Evolutionary conservation across 30 jellyfish, hydroid and myxozoan species (phyloP).

Genomic region (Hydractinia echinata): DNA sequence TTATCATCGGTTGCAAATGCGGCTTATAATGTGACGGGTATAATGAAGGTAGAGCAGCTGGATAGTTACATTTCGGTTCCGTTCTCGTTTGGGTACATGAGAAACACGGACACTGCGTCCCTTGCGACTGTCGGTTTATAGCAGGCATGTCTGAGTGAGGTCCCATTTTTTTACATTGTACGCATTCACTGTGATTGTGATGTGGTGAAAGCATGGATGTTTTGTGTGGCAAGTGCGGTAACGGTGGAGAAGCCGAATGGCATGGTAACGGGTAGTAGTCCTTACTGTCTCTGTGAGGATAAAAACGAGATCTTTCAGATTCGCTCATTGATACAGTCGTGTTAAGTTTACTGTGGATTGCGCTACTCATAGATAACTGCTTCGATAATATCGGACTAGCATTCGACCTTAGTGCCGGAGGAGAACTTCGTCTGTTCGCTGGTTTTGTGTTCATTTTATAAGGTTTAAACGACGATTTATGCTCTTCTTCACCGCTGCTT

Average conservation of each 20-base stretch:
- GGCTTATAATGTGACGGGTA: slow-evolving; percentile 2
- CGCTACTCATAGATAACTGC: slow-evolving; percentile 37
- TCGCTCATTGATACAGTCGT: slow-evolving; percentile 50
- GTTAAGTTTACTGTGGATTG: slow-evolving; percentile 15
- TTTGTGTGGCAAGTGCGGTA: slow-evolving; percentile 8
- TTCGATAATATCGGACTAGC: slow-evolving; percentile 35
- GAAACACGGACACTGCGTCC: slow-evolving; percentile 56
- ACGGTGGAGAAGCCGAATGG: background rate
- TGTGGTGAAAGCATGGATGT: slow-evolving; percentile 40
- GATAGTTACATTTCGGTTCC: slow-evolving; percentile 28
- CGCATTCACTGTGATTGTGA: slow-evolving; percentile 43
- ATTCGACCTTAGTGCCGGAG: slow-evolving; percentile 53
- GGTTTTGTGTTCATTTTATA: slow-evolving; percentile 56
- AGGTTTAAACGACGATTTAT: slow-evolving; percentile 88
- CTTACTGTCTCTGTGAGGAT: slow-evolving; percentile 15
- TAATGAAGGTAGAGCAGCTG: slow-evolving; percentile 42
- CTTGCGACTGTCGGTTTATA: background rate
- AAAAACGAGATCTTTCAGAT: slow-evolving; percentile 36
- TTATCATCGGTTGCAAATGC: slow-evolving; percentile 27
- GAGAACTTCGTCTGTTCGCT: slow-evolving; percentile 31
- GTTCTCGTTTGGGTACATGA: slow-evolving; percentile 62
- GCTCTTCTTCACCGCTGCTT: slow-evolving; percentile 40
- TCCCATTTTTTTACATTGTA: slow-evolving; percentile 12
- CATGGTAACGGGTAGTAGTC: slow-evolving; percentile 11
- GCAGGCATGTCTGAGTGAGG: slow-evolving; percentile 8